These are phyloP conservation scores for Dermolepida albohirtum DNA, from an alignment of 2,888 invertebrate genomes.

Conservation along the genomic window DNA sequence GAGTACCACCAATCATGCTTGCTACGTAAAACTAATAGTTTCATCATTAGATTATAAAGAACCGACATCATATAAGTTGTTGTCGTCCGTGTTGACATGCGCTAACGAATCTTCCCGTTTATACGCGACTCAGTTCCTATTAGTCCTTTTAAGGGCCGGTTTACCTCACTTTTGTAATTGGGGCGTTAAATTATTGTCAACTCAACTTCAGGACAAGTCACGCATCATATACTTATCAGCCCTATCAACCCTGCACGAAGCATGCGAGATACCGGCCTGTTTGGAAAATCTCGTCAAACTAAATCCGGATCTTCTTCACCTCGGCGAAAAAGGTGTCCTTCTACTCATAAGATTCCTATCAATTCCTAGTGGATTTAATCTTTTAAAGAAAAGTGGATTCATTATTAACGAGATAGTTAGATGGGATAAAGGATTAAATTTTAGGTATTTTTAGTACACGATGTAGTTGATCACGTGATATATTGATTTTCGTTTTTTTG, in stretches of 20 bases:
- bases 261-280: conserved; percentile 87
- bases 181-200: conserved; percentile 87
- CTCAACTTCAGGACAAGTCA: conserved; percentile 87
- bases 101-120: conserved; percentile 74
- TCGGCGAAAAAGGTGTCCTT: conserved; percentile 84
- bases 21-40: conserved; percentile 93
- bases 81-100: conserved; percentile 68
- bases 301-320: conserved; percentile 75
- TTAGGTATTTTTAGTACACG: conserved; percentile 66
- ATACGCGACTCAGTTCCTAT: conserved; percentile 92
- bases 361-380: conserved; percentile 76
- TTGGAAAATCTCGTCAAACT: conserved; percentile 81
- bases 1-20: conserved; percentile 85
- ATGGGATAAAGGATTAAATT: conserved; percentile 82
- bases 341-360: conserved; percentile 82
- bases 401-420: conserved; percentile 80
- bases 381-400: conserved; percentile 72
- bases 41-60: conserved; percentile 87
- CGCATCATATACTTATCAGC: conserved; percentile 84
- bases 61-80: conserved; percentile 72
- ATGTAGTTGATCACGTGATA: too few relatives aligned
- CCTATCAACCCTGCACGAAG: conserved; percentile 87
- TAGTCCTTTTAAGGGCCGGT: conserved; percentile 84
- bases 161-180: conserved; percentile 83
- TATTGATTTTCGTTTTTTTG: too few relatives aligned